Percentiles rank a stretch among this genome's conserved stretches.
Evolutionary conservation across 2,797 vertebrate species (phyloP).

Genomic region (Hephaestus fuliginosus): DNA sequence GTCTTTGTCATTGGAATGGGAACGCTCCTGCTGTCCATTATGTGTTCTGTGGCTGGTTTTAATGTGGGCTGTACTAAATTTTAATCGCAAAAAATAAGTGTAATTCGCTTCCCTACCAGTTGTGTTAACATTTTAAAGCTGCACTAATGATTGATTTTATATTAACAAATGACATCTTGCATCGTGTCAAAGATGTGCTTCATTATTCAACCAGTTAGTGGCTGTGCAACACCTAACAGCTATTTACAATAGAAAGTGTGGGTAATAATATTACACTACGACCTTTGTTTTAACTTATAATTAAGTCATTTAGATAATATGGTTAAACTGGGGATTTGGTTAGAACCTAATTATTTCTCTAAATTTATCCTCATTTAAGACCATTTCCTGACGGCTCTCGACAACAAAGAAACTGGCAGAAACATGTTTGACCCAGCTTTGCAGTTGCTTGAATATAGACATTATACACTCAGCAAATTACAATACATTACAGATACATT

Average conservation of each 20-base stretch:
- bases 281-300: constrained; percentile 25
- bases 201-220: not conserved
- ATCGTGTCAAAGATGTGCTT: not conserved
- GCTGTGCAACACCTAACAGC: not conserved
- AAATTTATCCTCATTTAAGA: constrained; percentile 1
- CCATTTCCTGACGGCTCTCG: not conserved
- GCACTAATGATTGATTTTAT: not conserved
- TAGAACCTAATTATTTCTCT: constrained; percentile 12
- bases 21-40: not conserved
- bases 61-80: not conserved
- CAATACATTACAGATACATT: too few species aligned
- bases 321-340: constrained; percentile 18
- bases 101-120: not conserved
- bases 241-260: not conserved
- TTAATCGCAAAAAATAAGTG: not conserved
- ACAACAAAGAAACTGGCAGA: not conserved
- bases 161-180: not conserved
- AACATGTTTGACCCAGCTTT: not conserved
- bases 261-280: not conserved
- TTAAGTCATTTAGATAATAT: constrained; percentile 16
- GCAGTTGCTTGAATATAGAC: not conserved
- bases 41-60: not conserved
- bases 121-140: not conserved
- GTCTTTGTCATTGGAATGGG: not conserved
- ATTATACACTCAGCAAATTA: not conserved